Evolutionary conservation across 2,797 vertebrate species (phyloP).

Genomic region (Miichthys miiuy): DNA sequence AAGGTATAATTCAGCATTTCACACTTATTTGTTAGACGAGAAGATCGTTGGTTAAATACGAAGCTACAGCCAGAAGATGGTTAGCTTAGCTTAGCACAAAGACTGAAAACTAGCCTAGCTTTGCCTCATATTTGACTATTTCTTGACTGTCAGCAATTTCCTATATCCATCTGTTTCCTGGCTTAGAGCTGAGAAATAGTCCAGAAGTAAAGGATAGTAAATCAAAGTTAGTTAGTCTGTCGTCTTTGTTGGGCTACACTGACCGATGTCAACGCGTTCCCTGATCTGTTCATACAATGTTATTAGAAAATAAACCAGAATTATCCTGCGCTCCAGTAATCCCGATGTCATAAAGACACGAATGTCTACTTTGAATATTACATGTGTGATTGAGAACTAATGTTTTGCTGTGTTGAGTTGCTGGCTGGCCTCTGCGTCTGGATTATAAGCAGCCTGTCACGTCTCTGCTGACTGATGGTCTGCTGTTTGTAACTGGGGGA

Average conservation of each 20-base stretch:
- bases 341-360: background rate
- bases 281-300: no score
- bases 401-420: background rate
- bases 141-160: background rate
- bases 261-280: no score
- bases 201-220: no score
- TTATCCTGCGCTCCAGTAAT: background rate
- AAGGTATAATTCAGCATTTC: no score
- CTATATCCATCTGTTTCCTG: no score
- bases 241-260: no score
- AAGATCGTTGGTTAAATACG: no score
- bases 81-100: background rate
- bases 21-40: no score
- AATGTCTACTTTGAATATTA: background rate
- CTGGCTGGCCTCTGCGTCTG: background rate
- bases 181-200: no score
- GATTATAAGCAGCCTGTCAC: constrained; percentile 8
- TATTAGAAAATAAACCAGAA: background rate
- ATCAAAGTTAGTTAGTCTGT: no score
- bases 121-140: background rate
- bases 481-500: constrained; percentile 8
- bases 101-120: background rate
- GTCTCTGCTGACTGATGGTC: constrained; percentile 38
- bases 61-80: background rate
- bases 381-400: background rate